These are phyloP conservation scores for Rhamnusium bicolor DNA, from an alignment of 2,888 invertebrate species.

Conservation along the genomic window DNA sequence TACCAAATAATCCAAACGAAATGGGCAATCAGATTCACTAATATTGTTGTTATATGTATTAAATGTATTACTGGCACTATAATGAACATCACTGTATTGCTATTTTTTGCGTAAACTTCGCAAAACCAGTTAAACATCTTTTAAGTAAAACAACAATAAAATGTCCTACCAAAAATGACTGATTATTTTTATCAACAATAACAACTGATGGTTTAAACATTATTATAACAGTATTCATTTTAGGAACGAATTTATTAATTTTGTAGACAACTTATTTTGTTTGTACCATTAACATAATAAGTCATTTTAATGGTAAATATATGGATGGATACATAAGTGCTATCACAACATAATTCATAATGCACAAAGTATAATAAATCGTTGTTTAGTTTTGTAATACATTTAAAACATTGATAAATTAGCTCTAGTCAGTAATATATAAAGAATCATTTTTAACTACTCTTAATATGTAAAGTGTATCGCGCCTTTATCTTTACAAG, in stretches of 20 bases:
- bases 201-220: constrained; percentile 4
- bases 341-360: constrained; percentile 15
- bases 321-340: background rate
- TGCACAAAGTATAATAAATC: constrained; percentile 24
- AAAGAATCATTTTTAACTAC: constrained; percentile 20
- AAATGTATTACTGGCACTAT: no score
- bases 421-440: constrained; percentile 13
- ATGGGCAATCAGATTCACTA: no score
- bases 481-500: constrained; percentile 46
- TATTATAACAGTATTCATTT: constrained; percentile 2
- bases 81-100: no score
- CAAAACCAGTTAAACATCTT: no score
- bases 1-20: no score
- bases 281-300: constrained; percentile 12
- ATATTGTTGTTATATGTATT: no score
- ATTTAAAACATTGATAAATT: constrained; percentile 28
- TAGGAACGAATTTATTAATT: constrained; percentile 14
- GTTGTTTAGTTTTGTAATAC: constrained; percentile 14
- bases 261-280: background rate
- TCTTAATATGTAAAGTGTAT: constrained; percentile 33
- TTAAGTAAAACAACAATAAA: no score
- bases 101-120: no score
- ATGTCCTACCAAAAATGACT: background rate
- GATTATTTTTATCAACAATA: background rate
- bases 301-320: constrained; percentile 23